Evolutionary conservation across 1,140 invertebrate genomes (phyloP), one percentile per base, ranked within the genome.

Genomic region (Popillia japonica): DNA sequence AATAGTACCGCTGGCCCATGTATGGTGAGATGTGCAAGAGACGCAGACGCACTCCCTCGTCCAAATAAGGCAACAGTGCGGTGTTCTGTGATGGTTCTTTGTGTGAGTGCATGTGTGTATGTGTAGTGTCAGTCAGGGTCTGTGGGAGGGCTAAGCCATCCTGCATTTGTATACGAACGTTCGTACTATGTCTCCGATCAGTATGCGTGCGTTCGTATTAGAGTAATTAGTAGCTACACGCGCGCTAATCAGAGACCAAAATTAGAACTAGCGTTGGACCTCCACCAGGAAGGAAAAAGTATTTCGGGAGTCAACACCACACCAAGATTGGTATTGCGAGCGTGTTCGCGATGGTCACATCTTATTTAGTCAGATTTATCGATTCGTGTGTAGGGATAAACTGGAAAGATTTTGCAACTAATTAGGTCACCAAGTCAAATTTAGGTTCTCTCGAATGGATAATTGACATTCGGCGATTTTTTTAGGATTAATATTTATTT

Each of bases 1-100:
- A 79, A 81, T 81, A 81, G 79, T 80, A 79, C 64, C 76, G 73
- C 72, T 80, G 76, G 79, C 61, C 82, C 82, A 83, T 83, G 82
- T 83, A 83, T 83, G 82, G 82, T 59, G 78, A 76, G 81, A 74
- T 80, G 78, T 77, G 75, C 76, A 40, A 76, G 80, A 79, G 81
- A 82, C 81, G 81, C 81, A 83, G 82, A 83, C 81, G 81, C 80
- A 78, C 73, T 75, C 75, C 81, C 80, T 83, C 82, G 82, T 74
- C 82, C 82, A 83, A 83, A 83, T 83, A 83, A 81, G 82, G 82
- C 78, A 83, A 79, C 80, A 74, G 27, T 10, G 27, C 61, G 61
- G 22, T 22, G 27, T 20, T 9, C 22, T 8, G 27, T 22, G 27
- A 14, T 9, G 61, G 20, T 9, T n/a, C 61, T 22, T 17, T 9